Base-by-base conservation (phyloP, 2,888 invertebrate species). In the Trimorus sp. region DNA sequence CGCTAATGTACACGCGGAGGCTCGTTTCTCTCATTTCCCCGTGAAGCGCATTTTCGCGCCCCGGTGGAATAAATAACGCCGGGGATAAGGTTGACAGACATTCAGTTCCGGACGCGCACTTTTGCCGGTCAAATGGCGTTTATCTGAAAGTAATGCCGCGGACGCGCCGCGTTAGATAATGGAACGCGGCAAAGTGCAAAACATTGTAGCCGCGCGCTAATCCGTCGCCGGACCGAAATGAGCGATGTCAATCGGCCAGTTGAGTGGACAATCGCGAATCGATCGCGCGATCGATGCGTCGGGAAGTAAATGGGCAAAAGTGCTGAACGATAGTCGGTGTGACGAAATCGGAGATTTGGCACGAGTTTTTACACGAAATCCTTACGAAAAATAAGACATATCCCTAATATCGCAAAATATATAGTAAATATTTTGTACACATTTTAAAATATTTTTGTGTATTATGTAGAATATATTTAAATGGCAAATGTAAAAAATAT, bases 41-140 rank as follows among this genome's bases (percentile, higher is more conserved):
- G 60, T 53, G 14, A 48, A 75, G 14, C 60, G 54, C 45, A 40
- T 54, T 68, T 37, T 51, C 59, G 54, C n/a, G 0, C 48, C 48
- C 45, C 3, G 11, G 26, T 26, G 26, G 40, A 40, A 40, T 40
- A 75, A 59, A 60, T 48, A 75, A 59, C 49, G 37, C 40, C 54
- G 42, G 65, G 65, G 65, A 73, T 74, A 66, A 75, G 66, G 66
- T 42, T 75, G 58, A 75, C 74, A 75, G 66, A 66, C 65, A 75
- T 59, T 65, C 74, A 75, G 66, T 66, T 75, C 15, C 59, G 59
- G 66, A 49, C 66, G 59, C 37, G 59, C 53, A 75, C 65, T 66
- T 59, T 75, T 65, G 59, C 59, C 66, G 74, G 74, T 66, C 66
- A 68, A 75, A 74, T 74, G 53, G 60, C 68, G 40, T 75, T 75